Percentiles rank a stretch among this genome's conserved stretches.
phyloP scores from a whole-genome alignment of 2,888 invertebrate species.

The Tenthredo distinguenda region DNA sequence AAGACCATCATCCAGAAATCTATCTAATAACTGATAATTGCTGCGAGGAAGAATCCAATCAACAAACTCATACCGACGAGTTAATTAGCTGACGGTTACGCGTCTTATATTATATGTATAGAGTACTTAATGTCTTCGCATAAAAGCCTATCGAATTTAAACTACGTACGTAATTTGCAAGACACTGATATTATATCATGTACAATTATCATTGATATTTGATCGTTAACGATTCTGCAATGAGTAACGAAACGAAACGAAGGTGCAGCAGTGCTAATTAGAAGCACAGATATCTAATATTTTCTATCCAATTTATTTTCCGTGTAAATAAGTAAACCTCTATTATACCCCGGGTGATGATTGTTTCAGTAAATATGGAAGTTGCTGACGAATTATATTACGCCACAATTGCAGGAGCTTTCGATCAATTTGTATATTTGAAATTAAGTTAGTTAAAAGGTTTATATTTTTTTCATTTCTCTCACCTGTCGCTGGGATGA shows the following conservation, averaged over 20 bases:
- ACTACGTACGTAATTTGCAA: background rate
- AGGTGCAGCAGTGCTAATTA: background rate
- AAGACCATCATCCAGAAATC: background rate
- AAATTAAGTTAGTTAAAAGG: background rate
- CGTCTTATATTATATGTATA: background rate
- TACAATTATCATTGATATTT: background rate
- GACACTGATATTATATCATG: background rate
- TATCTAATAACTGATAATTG: background rate
- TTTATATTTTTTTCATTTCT: background rate
- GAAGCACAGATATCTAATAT: background rate
- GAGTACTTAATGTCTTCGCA: background rate
- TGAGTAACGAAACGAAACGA: background rate
- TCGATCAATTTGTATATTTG: background rate
- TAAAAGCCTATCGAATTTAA: background rate
- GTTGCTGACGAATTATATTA: background rate
- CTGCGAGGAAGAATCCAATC: background rate
- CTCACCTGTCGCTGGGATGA: constrained; percentile 73
- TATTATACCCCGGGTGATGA: background rate
- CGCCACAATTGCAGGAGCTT: background rate
- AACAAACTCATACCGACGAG: background rate
- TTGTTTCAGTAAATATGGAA: background rate
- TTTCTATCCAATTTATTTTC: constrained; percentile 10
- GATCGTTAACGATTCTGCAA: background rate
- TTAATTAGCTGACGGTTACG: background rate
- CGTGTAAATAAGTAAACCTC: background rate